Conservation (phyloP, 2,113 vertebrate species). For the Anolis carolinensis region DNA sequence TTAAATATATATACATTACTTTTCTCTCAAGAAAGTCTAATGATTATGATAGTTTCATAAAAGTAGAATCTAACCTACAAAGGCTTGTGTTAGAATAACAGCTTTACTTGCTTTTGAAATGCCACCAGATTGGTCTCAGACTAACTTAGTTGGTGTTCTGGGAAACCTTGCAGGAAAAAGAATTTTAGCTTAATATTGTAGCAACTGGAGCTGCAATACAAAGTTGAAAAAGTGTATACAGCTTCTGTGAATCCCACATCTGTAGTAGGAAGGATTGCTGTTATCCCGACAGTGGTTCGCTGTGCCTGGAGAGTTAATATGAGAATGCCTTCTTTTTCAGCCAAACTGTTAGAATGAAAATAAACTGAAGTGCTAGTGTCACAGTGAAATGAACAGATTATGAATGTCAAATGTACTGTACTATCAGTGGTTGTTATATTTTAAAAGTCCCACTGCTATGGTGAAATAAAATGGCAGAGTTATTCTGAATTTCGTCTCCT, state of each 20-base stretch:
- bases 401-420: conserved; percentile 9
- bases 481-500: background rate
- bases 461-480: conserved; percentile 1
- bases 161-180: background rate
- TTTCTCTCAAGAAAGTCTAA: background rate
- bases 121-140: background rate
- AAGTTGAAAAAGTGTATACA: background rate
- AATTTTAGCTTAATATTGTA: background rate
- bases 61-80: background rate
- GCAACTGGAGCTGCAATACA: background rate
- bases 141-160: background rate
- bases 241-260: background rate
- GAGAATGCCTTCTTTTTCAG: background rate
- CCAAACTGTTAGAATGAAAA: conserved; percentile 4
- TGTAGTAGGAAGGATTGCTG: background rate
- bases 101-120: background rate
- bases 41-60: background rate
- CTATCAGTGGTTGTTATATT: background rate
- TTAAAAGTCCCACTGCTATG: conserved; percentile 7
- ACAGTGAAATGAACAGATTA: conserved; percentile 10
- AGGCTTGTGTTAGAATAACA: background rate
- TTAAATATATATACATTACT: background rate
- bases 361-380: background rate
- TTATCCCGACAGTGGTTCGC: background rate
- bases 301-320: background rate